Evolutionary conservation across 2,888 invertebrate genomes (phyloP), one percentile per base, ranked within the genome.

Genomic region (Pardosa pseudoannulata): DNA sequence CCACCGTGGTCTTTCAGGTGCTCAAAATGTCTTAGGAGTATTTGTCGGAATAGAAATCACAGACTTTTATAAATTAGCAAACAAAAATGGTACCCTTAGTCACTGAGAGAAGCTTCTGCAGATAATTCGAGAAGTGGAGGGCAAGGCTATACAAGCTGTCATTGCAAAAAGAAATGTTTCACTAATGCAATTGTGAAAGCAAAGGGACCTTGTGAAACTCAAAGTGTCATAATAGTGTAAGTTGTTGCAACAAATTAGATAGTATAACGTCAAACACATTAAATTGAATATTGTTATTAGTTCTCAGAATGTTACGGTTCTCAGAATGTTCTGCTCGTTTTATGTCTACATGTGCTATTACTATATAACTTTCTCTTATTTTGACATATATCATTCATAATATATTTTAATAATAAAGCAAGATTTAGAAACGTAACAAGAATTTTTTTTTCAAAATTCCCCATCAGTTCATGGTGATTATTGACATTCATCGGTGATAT

Each of bases 31-130:
- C 23, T 65, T 75, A 0, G 27, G 27, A 64, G 64, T 75, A 64
- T 5, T 36, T 36, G 46, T 46, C 16, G 46, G 46, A 46, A 46
- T 46, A 16, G n/a, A 46, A 46, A 16, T 36, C 32, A 36, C 64
- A 39, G n/a, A 75, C 65, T 75, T 75, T 64, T 75, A 64, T 75
- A 39, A 75, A 75, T 64, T 65, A 64, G 75, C 62, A 62, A 62
- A 75, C 64, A 67, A 76, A 76, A 76, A 68, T 68, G 41, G 50
- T 76, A 39, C 68, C 36, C 1, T 76, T 39, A 67, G n/a, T n/a
- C 9, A 74, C 76, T 65, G 36, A 65, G 65, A 76, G 65, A 76
- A 76, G 23, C 29, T 31, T 64, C 65, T 76, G 76, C 28, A 76
- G 31, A 13, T 41, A 65, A 65, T 67, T 76, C 31, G 36, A 76